These are phyloP conservation scores for Lophochroa leadbeateri DNA, from an alignment of 2,113 vertebrate species.

Conservation along the genomic window DNA sequence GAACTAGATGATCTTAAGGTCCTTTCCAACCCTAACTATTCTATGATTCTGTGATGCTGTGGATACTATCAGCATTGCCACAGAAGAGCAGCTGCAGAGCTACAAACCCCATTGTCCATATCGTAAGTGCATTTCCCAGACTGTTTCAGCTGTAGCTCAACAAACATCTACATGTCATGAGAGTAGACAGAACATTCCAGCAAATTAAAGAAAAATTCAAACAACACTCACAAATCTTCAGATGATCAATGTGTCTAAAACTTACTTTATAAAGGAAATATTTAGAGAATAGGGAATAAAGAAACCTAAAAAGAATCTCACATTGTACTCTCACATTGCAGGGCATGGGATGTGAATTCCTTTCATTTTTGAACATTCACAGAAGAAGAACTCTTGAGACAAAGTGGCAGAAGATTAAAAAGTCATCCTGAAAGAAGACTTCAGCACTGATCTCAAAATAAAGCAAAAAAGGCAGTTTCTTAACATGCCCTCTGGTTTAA, in stretches of 20 bases:
- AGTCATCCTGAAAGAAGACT: background rate
- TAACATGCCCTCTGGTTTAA: background rate
- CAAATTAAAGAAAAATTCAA: background rate
- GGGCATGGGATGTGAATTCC: background rate
- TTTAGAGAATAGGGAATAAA: background rate
- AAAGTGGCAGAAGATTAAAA: background rate
- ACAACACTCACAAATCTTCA: background rate
- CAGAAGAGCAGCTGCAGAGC: background rate
- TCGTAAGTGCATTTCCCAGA: background rate
- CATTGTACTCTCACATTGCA: background rate
- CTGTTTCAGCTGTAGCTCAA: background rate
- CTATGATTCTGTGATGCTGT: no score
- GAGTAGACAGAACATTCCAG: background rate
- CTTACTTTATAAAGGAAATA: background rate
- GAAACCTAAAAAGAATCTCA: background rate
- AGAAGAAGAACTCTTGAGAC: background rate
- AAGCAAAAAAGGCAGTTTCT: background rate
- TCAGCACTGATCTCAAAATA: background rate
- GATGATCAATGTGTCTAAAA: background rate
- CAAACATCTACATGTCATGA: background rate
- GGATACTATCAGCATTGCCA: background rate
- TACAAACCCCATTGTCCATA: rapidly evolving
- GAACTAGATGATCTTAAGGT: no score
- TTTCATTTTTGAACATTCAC: background rate
- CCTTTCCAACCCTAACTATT: no score